Evolutionary conservation across 2,113 vertebrate genomes (phyloP).

Genomic region (Solea solea): DNA sequence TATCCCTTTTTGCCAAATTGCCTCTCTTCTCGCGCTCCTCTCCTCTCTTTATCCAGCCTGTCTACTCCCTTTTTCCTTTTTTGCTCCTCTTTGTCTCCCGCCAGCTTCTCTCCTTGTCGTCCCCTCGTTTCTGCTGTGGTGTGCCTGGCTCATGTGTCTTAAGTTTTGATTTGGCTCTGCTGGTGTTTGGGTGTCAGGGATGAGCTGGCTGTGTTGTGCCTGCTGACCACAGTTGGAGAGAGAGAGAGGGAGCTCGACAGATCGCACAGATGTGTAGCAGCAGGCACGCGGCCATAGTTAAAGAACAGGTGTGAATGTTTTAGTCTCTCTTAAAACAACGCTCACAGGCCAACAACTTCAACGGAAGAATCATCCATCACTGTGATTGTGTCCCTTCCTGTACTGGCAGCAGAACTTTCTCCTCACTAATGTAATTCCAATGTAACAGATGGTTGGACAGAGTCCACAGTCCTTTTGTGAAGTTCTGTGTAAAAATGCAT

Average conservation of each 20-base stretch:
- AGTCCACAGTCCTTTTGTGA: conserved; percentile 10
- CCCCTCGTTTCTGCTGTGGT: conserved; percentile 15
- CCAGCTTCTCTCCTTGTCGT: conserved; percentile 43
- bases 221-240: conserved; percentile 39
- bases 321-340: conserved; percentile 2
- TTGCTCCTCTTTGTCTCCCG: conserved; percentile 26
- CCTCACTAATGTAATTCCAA: conserved; percentile 17
- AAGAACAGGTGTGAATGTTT: conserved; percentile 6
- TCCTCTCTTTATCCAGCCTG: conserved; percentile 42
- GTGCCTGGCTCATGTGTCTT: conserved; percentile 47
- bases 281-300: conserved; percentile 2
- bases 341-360: not conserved
- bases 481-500: conserved; percentile 12
- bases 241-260: conserved; percentile 23
- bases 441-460: conserved; percentile 31
- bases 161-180: conserved; percentile 27
- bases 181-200: conserved; percentile 27
- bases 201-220: conserved; percentile 20
- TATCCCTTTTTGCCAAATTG: conserved; percentile 59
- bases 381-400: conserved; percentile 1
- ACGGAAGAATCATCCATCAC: not conserved
- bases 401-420: not conserved
- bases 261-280: not conserved
- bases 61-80: conserved; percentile 10
- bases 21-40: conserved; percentile 39